Base-by-base conservation (phyloP, 2,797 vertebrate genomes). In the Sebastes hubbsi region DNA sequence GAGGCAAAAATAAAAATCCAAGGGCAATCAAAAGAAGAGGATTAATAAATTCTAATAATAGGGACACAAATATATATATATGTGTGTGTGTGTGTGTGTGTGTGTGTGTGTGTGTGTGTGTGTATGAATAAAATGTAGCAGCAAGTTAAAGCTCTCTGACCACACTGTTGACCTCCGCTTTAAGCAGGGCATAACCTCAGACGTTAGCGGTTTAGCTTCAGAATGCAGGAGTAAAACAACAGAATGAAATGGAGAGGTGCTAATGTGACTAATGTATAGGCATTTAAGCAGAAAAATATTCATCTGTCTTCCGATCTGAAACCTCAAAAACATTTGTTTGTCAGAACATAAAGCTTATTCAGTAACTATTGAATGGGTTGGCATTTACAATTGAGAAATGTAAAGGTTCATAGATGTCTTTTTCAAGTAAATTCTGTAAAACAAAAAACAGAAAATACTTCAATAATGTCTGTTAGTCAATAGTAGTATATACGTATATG, bases 21-120 rank as follows among this genome's bases (percentile, higher is more conserved):
- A 52, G 38, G 72, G 64, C 65, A 68, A 69, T 87, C 73, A 38
- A 74, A 71, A 71, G 8, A 55, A 65, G 25, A 52, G 18, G 49
- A 52, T 49, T 49, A 78, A 78, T 49, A 64, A 27, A 58, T 75
- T 78, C 1, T 24, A 65, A 55, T 56, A 83, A 73, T 29, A 32
- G 62, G 58, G 38, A 49, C 55, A 52, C 27, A 65, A 56, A 59
- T 20, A 0, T 65, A 6, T 62, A 10, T 12, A 34, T 34, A 22
- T 22, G 55, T 20, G 0, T 65, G 5, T 36, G 18, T 61, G n/a
- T 34, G 55, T 12, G 12, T 38, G 62, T 49, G 59, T 59, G n/a
- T 32, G 14, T 59, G 1, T n/a, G 18, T 60, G n/a, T 46, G 49
- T 54, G 42, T 69, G 38, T 36, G 65, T 54, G 22, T 73, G 7